Base-by-base conservation (phyloP, 2,113 vertebrate species). In the Centropristis striata region DNA sequence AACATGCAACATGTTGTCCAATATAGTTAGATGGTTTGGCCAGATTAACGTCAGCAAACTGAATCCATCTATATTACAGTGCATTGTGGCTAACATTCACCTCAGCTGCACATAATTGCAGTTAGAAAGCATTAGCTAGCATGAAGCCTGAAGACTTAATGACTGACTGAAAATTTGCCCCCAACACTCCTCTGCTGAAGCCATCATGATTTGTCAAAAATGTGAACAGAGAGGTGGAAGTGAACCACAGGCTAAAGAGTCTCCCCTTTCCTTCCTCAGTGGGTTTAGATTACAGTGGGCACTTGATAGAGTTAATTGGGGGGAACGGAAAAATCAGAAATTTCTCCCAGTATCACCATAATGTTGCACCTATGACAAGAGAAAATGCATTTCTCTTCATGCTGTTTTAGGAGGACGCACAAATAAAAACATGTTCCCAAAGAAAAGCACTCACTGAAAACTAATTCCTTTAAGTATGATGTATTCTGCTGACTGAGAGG, bases 391-490 rank as follows among this genome's bases (percentile, higher is more conserved):
- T 36, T 58, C 27, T 37, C 61, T 46, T 65, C 6, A 41, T 70
- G 20, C 4, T 32, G 41, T 47, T 77, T 77, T 28, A 78, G 59
- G 0, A 23, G n/a, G 37, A 75, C 54, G 57, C 75, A 64, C 39
- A 86, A 59, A 80, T 20, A 44, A 51, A 85, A 55, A 78, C 76
- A 78, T 25, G 54, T 21, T 76, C 75, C 75, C 44, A 72, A 23
- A 85, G 50, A 84, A 84, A 89, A 79, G 71, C 78, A 87, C 82
- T 84, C 75, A 83, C 81, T 47, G 63, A 86, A 67, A 93, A 83
- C 74, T 63, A 89, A 87, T 84, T 90, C 86, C 78, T 87, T 88
- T 84, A 78, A 70, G 81, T 90, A 94, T 94, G 91, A 94, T 90
- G 72, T 89, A 86, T 92, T 92, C 88, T 68, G 81, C 68, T 11